phyloP scores from a whole-genome alignment of 2,113 vertebrate genomes.

The Leucosticte australis region DNA sequence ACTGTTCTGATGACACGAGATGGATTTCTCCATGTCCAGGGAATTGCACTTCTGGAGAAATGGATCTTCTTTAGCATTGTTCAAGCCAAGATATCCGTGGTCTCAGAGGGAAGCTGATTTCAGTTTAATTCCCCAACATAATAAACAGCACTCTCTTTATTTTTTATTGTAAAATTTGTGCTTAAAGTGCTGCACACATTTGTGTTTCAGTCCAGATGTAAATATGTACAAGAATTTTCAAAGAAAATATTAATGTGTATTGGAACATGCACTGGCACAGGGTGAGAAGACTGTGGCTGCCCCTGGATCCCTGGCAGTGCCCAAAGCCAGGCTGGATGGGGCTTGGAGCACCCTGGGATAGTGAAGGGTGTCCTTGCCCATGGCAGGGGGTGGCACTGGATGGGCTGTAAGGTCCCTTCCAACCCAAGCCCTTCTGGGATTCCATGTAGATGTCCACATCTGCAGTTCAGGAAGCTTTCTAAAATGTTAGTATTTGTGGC shows the following conservation, averaged over 20 bases:
- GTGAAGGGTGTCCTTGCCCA: neutral
- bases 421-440: fast-evolving
- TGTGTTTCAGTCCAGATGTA: neutral
- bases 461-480: neutral
- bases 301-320: neutral
- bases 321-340: fast-evolving
- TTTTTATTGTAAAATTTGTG: neutral
- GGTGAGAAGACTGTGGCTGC: neutral
- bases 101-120: neutral
- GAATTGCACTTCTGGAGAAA: neutral
- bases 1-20: neutral
- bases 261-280: neutral
- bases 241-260: neutral
- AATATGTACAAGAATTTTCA: neutral
- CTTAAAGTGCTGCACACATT: neutral
- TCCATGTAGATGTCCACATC: neutral
- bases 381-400: neutral
- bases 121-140: neutral
- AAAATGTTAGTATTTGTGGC: neutral
- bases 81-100: neutral
- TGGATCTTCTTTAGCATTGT: neutral
- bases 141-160: neutral
- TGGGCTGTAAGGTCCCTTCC: neutral
- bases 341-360: fast-evolving
- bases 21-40: neutral